Conservation (phyloP, 2,888 invertebrate genomes). For the Scelioninae gen. 2 region DNA sequence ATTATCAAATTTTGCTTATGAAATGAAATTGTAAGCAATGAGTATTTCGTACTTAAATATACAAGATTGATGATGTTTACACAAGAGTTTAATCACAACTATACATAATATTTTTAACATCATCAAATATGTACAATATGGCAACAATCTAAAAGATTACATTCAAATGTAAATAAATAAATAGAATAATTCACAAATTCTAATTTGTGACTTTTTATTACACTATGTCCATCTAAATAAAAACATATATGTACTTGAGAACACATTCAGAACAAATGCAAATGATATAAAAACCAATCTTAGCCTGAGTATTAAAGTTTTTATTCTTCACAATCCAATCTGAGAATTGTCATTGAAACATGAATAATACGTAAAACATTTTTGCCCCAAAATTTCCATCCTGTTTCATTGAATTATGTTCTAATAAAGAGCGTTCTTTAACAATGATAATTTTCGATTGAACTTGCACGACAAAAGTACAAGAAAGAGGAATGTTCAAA, state of each 20-base stretch:
- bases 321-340: slow-evolving; percentile 4
- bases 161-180: too few species aligned
- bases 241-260: too few species aligned
- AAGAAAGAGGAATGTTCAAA: slow-evolving; percentile 58
- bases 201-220: too few species aligned
- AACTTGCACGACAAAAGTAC: slow-evolving; percentile 51
- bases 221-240: too few species aligned
- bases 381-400: slow-evolving; percentile 14
- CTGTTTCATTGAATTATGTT: slow-evolving; percentile 3
- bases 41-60: neutral
- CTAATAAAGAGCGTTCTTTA: neutral
- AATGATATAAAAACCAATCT: neutral
- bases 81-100: neutral
- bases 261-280: slow-evolving; percentile 9
- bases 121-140: neutral
- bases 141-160: too few species aligned
- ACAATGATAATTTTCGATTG: slow-evolving; percentile 27
- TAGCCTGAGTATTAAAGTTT: slow-evolving; percentile 7
- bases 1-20: too few species aligned
- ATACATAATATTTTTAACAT: neutral
- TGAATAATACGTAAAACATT: neutral
- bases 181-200: too few species aligned
- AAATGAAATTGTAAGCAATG: too few species aligned
- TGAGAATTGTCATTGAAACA: neutral
- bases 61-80: neutral